These are phyloP conservation scores for Hepsetus odoe DNA, from an alignment of 2,113 vertebrate species.

Conservation along the genomic window DNA sequence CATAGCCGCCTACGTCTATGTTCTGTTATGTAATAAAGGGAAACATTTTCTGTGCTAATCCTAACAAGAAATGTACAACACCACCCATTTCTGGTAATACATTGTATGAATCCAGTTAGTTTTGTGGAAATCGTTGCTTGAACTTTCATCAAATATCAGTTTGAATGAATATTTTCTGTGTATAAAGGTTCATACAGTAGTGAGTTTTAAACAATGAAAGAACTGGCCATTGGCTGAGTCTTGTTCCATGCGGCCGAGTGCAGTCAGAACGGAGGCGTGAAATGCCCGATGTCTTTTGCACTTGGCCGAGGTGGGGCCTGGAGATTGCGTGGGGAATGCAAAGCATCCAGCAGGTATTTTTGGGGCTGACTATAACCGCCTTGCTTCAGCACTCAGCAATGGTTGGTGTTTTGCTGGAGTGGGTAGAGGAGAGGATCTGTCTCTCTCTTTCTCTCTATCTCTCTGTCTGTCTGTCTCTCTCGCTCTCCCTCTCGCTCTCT, in stretches of 20 bases:
- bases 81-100: no score
- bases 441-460: constrained; percentile 9
- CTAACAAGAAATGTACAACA: no score
- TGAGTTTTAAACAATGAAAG: no score
- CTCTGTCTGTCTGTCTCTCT: constrained; percentile 28
- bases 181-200: no score
- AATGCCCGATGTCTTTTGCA: neutral
- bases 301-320: constrained; percentile 16
- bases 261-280: neutral
- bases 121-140: no score
- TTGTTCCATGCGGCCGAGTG: neutral
- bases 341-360: constrained; percentile 30
- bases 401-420: constrained; percentile 34
- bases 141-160: no score
- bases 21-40: no score
- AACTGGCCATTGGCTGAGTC: neutral
- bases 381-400: constrained; percentile 13
- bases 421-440: constrained; percentile 35
- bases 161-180: no score
- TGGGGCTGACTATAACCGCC: constrained; percentile 14
- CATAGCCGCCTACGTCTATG: no score
- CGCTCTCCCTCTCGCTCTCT: constrained; percentile 61
- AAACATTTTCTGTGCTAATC: no score
- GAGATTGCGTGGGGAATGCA: constrained; percentile 37
- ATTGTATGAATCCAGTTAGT: no score